Conservation (phyloP, 2,888 invertebrate genomes). For the Eristalis intricaria region DNA sequence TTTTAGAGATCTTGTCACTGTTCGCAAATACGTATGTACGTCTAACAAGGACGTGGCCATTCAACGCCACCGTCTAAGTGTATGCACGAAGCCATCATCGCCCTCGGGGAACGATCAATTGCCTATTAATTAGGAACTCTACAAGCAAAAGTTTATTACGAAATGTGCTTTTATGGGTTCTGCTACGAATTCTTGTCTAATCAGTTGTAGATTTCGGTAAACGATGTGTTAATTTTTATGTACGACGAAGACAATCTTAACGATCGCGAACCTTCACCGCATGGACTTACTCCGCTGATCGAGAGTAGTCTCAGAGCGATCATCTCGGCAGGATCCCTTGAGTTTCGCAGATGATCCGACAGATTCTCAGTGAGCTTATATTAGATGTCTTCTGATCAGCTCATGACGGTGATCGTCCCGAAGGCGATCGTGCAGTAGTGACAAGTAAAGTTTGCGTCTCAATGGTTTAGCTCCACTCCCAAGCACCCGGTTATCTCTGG, state of each 20-base stretch:
- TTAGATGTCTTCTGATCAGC: not conserved
- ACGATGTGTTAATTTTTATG: constrained; percentile 58
- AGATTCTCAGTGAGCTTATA: not conserved
- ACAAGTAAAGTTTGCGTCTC: constrained; percentile 1
- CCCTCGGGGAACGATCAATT: constrained; percentile 32
- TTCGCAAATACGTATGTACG: not conserved
- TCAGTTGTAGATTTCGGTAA: constrained; percentile 53
- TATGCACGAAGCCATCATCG: constrained; percentile 14
- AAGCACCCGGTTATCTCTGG: constrained; percentile 30
- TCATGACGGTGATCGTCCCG: not conserved
- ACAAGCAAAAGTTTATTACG: constrained; percentile 53
- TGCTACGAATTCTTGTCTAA: constrained; percentile 35
- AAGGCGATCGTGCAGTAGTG: not conserved
- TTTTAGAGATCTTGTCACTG: constrained; percentile 5
- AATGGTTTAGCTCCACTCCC: not conserved
- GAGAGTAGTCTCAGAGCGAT: not conserved
- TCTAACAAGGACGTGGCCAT: not conserved
- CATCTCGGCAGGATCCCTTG: not conserved
- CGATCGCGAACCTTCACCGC: constrained; percentile 19
- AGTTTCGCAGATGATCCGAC: not conserved
- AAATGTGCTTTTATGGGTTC: constrained; percentile 49
- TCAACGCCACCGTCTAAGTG: not conserved
- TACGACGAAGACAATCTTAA: constrained; percentile 52
- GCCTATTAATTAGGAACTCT: constrained; percentile 42
- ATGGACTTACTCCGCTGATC: constrained; percentile 5